These are phyloP conservation scores for Mesorhabditis spiculigera DNA, from an alignment of 2,888 invertebrate genomes.

Conservation along the genomic window DNA sequence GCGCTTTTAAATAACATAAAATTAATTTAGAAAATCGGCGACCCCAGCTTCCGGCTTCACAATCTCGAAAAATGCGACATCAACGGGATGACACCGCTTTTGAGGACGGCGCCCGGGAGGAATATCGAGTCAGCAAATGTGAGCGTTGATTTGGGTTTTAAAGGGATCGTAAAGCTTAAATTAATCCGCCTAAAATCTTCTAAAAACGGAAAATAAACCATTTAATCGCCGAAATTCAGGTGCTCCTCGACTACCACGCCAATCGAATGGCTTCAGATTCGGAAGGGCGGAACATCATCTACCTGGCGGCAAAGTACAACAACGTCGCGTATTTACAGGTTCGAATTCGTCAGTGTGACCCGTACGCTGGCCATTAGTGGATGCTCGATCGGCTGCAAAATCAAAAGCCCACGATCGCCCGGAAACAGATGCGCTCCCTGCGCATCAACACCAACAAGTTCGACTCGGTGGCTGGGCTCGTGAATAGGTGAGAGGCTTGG, in stretches of 20 bases:
- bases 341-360: background rate
- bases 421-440: too few species aligned
- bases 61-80: background rate
- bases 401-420: too few species aligned
- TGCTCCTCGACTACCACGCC: constrained; percentile 23
- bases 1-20: too few species aligned
- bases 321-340: constrained; percentile 21
- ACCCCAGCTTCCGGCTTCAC: background rate
- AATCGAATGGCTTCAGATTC: constrained; percentile 22
- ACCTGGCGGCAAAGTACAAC: constrained; percentile 36
- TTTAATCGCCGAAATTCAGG: constrained; percentile 10
- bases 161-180: too few species aligned
- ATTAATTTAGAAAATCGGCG: too few species aligned
- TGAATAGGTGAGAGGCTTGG: too few species aligned
- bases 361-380: too few species aligned
- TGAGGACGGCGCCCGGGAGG: background rate
- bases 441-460: too few species aligned
- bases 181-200: too few species aligned
- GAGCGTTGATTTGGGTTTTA: background rate
- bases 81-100: background rate
- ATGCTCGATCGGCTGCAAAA: too few species aligned
- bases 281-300: constrained; percentile 28
- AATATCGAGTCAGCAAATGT: background rate
- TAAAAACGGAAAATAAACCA: too few species aligned
- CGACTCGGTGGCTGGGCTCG: too few species aligned